Evolutionary conservation across 2,113 vertebrate species (phyloP).

Genomic region (Axis porcinus): DNA sequence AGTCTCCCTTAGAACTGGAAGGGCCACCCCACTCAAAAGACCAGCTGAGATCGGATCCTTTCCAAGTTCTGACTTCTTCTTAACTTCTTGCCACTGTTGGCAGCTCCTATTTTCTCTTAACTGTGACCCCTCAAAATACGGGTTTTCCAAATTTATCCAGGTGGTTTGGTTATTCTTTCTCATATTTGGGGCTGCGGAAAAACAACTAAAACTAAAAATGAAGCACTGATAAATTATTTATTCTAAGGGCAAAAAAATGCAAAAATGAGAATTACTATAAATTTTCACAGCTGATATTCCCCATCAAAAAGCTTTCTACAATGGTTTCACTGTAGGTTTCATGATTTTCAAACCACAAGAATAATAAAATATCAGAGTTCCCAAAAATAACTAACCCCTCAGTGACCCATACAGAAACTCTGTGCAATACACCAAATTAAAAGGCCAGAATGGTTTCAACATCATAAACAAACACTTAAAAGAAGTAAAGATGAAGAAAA

Average conservation of each 20-base stretch:
- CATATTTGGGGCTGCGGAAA: not conserved
- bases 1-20: not conserved
- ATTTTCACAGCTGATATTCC: not conserved
- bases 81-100: not conserved
- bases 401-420: not conserved
- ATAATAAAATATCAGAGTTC: not conserved
- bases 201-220: not conserved
- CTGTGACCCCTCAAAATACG: not conserved
- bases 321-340: not conserved
- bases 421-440: not conserved
- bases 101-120: not conserved
- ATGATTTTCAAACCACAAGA: slow-evolving; percentile 12
- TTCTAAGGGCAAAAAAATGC: not conserved
- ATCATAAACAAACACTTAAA: not conserved
- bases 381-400: not conserved
- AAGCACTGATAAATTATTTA: not conserved
- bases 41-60: not conserved
- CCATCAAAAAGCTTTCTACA: not conserved
- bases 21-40: not conserved
- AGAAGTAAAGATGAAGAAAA: not conserved
- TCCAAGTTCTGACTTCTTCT: not conserved
- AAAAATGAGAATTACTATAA: not conserved
- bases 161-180: not conserved
- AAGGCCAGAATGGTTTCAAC: not conserved
- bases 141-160: not conserved